Base-by-base conservation (phyloP, 30 jellyfish, hydroid and myxozoan genomes). In the Turritopsis rubra region DNA sequence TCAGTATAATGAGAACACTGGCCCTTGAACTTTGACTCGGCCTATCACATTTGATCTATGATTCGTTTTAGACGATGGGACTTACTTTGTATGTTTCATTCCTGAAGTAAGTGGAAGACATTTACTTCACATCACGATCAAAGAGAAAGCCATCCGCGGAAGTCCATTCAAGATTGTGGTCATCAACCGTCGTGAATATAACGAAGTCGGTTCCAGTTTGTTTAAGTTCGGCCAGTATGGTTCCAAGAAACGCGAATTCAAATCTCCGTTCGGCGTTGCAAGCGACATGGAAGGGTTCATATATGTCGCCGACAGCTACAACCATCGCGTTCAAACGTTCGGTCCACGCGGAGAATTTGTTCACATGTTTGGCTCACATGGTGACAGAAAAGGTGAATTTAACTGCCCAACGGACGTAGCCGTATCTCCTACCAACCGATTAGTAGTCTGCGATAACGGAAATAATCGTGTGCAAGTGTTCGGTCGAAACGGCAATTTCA, bases 331-430 rank as follows among this genome's bases (percentile, higher is more conserved):
- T 31, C 99, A 94, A 71, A 85, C 93, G 16, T 94, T 94, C 78
- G 99, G 99, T 20, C 99, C 99, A 21, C 91, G 97, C 5, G 99
- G 99, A 71, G 99, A 94, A 60, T 88, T 88, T 72, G 95, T 94
- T 74, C 86, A 94, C 83, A 90, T 86, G 66, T 89, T 88, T 73
- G 99, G 99, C 16, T 89, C 99, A n/a, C 99, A 89, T 66, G 99
- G 97, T 0, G 96, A 89, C 81, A 86, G 99, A 65, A 94, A 94
- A 75, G 99, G 99, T 8, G 96, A 94, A 81, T 89, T 94, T 88
- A 94, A 89, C 83, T 88, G 97, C 66, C 99, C 99, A n/a, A 88
- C 99, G 0, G 99, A 89, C 81, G 97, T 94, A 18, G 99, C 99
- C 3, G 94, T 89, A 29, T 92, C 95, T 27, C 95, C 96, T 28